These are phyloP conservation scores for Melanocharis versteri DNA, from an alignment of 2,113 vertebrate genomes.

Conservation along the genomic window DNA sequence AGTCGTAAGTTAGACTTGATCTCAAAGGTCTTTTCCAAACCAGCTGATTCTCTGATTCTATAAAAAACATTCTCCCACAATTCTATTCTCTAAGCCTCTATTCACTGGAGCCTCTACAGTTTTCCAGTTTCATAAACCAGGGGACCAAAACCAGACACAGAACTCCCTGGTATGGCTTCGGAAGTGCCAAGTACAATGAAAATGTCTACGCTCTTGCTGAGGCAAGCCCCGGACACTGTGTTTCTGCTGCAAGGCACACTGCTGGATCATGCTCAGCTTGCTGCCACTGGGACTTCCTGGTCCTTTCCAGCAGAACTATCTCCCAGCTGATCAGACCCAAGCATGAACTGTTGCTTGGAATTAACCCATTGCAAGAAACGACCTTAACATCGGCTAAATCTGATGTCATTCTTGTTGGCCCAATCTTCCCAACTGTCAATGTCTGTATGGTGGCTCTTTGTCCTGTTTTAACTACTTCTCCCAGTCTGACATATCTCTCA, in stretches of 20 bases:
- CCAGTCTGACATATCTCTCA: no score
- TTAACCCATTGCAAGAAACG: not conserved
- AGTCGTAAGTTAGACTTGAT: not conserved
- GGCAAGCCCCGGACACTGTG: not conserved
- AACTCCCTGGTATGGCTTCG: not conserved
- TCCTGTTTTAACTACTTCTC: not conserved
- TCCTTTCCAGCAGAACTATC: not conserved
- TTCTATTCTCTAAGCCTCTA: not conserved
- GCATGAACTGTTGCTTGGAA: not conserved
- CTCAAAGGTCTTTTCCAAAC: not conserved
- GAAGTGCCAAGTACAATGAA: not conserved
- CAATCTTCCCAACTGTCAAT: not conserved
- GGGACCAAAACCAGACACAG: not conserved
- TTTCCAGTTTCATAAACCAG: not conserved
- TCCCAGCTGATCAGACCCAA: not conserved
- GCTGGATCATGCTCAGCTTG: not conserved
- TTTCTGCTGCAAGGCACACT: not conserved
- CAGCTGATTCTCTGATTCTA: not conserved
- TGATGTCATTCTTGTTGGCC: not conserved
- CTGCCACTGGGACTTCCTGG: not conserved
- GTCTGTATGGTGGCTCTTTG: not conserved
- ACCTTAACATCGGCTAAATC: not conserved
- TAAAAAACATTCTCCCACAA: not conserved
- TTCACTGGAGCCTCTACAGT: not conserved
- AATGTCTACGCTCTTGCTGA: not conserved